Conservation (phyloP, 2,888 invertebrate genomes). For the Cheiracanthium punctorium region DNA sequence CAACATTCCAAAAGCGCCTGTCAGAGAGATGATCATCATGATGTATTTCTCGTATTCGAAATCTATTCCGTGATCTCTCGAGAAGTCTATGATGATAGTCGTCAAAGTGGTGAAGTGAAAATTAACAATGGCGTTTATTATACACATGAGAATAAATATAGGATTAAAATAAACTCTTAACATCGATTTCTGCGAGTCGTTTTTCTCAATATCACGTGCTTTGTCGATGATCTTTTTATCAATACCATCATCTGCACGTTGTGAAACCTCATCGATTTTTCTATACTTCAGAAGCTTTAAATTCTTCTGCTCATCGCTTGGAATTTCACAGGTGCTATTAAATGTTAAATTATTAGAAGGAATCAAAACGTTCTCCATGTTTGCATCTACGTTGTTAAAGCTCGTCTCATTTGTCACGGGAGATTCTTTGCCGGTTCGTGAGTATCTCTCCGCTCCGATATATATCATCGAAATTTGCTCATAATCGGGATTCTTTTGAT, state of each 20-base stretch:
- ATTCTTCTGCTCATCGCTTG: neutral
- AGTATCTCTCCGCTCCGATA: neutral
- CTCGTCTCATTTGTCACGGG: neutral
- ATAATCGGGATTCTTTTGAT: neutral
- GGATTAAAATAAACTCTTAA: constrained; percentile 11
- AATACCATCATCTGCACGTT: neutral
- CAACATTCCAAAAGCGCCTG: constrained; percentile 13
- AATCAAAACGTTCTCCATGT: too few species aligned
- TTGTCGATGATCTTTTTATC: too few species aligned
- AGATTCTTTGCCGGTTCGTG: neutral
- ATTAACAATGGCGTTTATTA: neutral
- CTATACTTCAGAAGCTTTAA: neutral
- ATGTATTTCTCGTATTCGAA: neutral
- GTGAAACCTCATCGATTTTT: neutral
- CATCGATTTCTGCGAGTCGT: neutral
- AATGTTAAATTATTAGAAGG: neutral
- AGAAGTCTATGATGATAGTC: constrained; percentile 29
- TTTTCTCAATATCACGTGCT: too few species aligned
- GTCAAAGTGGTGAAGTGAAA: neutral
- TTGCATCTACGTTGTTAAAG: too few species aligned
- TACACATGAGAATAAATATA: neutral
- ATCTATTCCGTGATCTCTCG: constrained; percentile 1
- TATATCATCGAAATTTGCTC: neutral
- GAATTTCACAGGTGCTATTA: neutral
- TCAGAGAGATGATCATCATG: constrained; percentile 11